Base-by-base conservation (phyloP, 2,888 invertebrate genomes). In the Ypsolopha scabrella region DNA sequence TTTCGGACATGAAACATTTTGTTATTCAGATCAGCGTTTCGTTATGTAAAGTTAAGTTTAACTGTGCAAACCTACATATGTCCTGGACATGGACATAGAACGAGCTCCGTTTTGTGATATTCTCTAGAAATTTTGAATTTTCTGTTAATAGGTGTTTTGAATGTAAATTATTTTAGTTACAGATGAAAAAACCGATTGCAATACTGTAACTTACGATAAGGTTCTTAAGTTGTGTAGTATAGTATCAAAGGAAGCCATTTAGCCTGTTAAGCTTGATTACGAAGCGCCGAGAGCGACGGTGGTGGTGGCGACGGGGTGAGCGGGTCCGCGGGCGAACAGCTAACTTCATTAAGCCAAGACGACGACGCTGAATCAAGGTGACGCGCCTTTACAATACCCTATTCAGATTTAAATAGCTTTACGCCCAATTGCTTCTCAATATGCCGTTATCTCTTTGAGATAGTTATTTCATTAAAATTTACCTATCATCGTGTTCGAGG, bases 331-430 rank as follows among this genome's bases (percentile, higher is more conserved):
- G 67, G 9, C 11, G 11, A 65, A 65, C 72, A 72, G 68, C 75
- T 82, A 82, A 85, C 80, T 82, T 78, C 80, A 83, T 80, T 81
- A 83, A 76, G 72, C 68, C 65, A 70, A 75, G 67, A 70, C 76
- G 73, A 67, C 70, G 56, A 65, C 71, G 68, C 72, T 70, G 79
- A 80, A 79, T 76, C 77, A 85, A 85, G 85, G 81, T 85, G 81
- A 79, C 80, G 81, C 75, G 75, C 74, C 71, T 74, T 75, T 73
- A 86, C 85, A 86, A 86, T 82, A 70, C 79, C 70, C 83, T 78
- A 85, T 86, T 85, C 85, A 85, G 72, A 83, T 85, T 82, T 81
- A 83, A 85, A 85, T 87, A 85, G 83, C 83, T 83, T 85, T 75
- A 82, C 83, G 79, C 85, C 77, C 83, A 83, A 86, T 87, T 86